These are phyloP conservation scores for Nanorana parkeri DNA, from an alignment of 2,113 vertebrate genomes.

Conservation along the genomic window DNA sequence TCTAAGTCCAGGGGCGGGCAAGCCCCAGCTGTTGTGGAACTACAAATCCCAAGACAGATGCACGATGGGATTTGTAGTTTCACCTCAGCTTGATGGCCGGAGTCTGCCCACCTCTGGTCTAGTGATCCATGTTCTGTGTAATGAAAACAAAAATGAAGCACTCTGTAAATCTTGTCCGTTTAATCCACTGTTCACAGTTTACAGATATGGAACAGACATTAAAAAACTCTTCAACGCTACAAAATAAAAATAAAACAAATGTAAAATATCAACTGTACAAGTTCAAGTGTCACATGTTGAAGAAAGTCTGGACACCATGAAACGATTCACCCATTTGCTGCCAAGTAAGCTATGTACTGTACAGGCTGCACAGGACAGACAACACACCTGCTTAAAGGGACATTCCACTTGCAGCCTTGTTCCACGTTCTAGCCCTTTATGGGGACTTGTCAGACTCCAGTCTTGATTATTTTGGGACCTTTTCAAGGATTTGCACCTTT, in stretches of 20 bases:
- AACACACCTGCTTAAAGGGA: no score
- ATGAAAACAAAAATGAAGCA: background rate
- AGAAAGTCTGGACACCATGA: background rate
- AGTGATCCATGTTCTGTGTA: no score
- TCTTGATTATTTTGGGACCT: background rate
- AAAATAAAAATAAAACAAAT: slow-evolving; percentile 65
- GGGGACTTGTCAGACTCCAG: background rate
- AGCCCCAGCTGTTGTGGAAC: no score
- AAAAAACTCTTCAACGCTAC: slow-evolving; percentile 26
- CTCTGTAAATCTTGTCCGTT: slow-evolving; percentile 19
- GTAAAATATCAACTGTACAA: slow-evolving; percentile 48
- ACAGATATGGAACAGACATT: slow-evolving; percentile 44
- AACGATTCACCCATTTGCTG: background rate
- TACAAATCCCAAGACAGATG: no score
- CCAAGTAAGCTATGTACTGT: background rate
- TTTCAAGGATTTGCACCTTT: background rate
- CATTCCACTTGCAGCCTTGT: no score
- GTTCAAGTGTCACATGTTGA: slow-evolving; percentile 1
- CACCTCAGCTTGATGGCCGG: no score
- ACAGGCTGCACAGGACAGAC: background rate
- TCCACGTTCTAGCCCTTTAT: background rate
- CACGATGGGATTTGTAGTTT: no score
- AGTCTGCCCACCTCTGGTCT: no score
- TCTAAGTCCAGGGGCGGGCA: no score
- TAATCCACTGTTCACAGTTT: slow-evolving; percentile 25